Conservation (phyloP, 2,113 vertebrate species). For the Ceyx margarethae region DNA sequence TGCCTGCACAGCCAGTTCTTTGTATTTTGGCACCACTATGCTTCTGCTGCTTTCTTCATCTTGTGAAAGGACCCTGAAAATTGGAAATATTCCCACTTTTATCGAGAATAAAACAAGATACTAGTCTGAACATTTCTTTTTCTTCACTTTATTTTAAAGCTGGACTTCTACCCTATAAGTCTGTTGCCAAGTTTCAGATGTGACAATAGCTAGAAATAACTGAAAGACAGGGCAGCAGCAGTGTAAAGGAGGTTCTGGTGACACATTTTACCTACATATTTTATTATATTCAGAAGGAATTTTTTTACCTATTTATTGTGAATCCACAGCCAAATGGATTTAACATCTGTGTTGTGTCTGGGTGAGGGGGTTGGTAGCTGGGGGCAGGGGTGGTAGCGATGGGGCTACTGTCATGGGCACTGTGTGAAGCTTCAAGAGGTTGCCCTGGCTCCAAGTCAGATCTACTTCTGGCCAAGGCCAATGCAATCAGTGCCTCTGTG, state of each 20-base stretch:
- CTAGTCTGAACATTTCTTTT: background rate
- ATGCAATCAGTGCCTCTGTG: background rate
- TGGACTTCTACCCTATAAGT: background rate
- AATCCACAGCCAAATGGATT: background rate
- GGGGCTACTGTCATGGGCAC: background rate
- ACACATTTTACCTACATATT: background rate
- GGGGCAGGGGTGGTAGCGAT: background rate
- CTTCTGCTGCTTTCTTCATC: slow-evolving; percentile 22
- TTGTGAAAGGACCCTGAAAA: slow-evolving; percentile 31
- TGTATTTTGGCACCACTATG: slow-evolving; percentile 2
- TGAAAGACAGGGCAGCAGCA: background rate
- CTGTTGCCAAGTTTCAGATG: background rate
- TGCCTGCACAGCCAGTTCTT: slow-evolving; percentile 47
- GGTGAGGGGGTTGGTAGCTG: background rate
- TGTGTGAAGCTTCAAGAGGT: background rate
- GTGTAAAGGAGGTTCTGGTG: background rate
- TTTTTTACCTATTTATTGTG: background rate
- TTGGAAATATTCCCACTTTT: slow-evolving; percentile 21
- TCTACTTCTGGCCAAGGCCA: too few species aligned
- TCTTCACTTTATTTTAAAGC: background rate
- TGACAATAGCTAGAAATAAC: background rate
- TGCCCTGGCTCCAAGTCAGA: background rate
- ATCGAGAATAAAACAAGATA: slow-evolving; percentile 22
- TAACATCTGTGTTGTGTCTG: background rate
- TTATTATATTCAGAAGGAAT: background rate